Conservation (phyloP, 2,113 vertebrate species). For the Donacobius atricapilla region DNA sequence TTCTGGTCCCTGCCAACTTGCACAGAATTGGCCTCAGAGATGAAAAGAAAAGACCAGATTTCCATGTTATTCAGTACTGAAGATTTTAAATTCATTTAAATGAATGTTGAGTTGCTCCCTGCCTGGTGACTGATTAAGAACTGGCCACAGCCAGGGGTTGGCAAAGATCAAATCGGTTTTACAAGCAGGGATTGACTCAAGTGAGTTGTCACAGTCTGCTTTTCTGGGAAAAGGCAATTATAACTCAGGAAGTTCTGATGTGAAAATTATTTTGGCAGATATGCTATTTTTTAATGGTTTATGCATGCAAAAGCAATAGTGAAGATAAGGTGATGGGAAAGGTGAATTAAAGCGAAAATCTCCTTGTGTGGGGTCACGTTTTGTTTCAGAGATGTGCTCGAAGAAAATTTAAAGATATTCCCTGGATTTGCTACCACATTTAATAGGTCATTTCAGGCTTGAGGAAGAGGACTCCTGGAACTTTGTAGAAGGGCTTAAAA, state of each 20-base stretch:
- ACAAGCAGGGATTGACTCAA: neutral
- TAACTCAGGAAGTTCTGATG: neutral
- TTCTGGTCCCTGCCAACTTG: neutral
- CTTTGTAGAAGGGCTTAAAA: neutral
- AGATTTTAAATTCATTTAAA: neutral
- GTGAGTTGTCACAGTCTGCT: neutral
- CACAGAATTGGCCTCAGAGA: neutral
- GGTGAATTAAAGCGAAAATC: neutral
- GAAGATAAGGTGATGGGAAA: neutral
- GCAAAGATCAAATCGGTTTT: neutral
- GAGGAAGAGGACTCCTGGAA: neutral
- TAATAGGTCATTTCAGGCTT: neutral
- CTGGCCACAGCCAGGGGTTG: neutral
- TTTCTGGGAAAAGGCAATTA: slow-evolving; percentile 4
- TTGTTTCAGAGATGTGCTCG: neutral
- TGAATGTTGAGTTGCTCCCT: neutral
- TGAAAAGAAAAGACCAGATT: neutral
- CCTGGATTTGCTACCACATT: neutral
- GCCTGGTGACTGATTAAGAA: neutral
- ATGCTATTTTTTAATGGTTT: neutral
- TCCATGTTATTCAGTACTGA: neutral
- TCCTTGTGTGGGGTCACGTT: neutral
- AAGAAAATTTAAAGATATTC: neutral
- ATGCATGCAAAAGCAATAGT: neutral
- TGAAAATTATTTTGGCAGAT: slow-evolving; percentile 17